A percentile compares a stretch with the other conserved stretches of the same genome.
Conservation (phyloP, 2,797 vertebrate species). For the Galaxias olidus region DNA sequence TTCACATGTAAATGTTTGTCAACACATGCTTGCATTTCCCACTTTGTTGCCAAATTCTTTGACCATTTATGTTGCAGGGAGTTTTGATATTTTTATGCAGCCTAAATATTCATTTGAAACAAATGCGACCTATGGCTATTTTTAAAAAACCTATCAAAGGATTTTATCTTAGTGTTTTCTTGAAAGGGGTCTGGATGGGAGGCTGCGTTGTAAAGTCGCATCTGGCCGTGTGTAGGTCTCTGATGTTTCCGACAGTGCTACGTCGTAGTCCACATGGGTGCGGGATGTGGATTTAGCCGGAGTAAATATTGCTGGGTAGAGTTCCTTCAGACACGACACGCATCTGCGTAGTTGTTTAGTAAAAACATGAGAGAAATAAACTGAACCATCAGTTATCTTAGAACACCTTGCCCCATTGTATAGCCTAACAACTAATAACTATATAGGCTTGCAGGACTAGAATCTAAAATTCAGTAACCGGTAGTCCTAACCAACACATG, state of each 20-base stretch:
- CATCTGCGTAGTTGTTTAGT: slow-evolving; percentile 56
- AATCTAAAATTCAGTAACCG: too few species aligned
- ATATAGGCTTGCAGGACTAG: too few species aligned
- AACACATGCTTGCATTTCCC: slow-evolving; percentile 23
- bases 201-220: slow-evolving; percentile 43
- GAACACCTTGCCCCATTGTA: too few species aligned
- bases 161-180: slow-evolving; percentile 12
- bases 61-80: slow-evolving; percentile 22
- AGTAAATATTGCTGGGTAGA: slow-evolving; percentile 54
- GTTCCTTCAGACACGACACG: slow-evolving; percentile 43
- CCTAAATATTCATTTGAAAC: too few species aligned
- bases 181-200: slow-evolving; percentile 2
- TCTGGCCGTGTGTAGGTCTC: slow-evolving; percentile 55
- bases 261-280: slow-evolving; percentile 61
- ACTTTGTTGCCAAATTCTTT: slow-evolving; percentile 20
- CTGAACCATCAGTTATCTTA: slow-evolving; percentile 36
- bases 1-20: slow-evolving; percentile 41
- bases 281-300: slow-evolving; percentile 66
- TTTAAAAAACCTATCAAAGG: too few species aligned
- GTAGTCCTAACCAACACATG: too few species aligned
- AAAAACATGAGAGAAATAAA: slow-evolving; percentile 60
- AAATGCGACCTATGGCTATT: too few species aligned
- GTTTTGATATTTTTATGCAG: too few species aligned
- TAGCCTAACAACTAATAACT: too few species aligned
- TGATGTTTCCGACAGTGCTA: slow-evolving; percentile 53